Percentiles rank a stretch among this genome's conserved stretches.
Conservation (phyloP, 1,140 invertebrate species). For the Saxidomus purpurata region DNA sequence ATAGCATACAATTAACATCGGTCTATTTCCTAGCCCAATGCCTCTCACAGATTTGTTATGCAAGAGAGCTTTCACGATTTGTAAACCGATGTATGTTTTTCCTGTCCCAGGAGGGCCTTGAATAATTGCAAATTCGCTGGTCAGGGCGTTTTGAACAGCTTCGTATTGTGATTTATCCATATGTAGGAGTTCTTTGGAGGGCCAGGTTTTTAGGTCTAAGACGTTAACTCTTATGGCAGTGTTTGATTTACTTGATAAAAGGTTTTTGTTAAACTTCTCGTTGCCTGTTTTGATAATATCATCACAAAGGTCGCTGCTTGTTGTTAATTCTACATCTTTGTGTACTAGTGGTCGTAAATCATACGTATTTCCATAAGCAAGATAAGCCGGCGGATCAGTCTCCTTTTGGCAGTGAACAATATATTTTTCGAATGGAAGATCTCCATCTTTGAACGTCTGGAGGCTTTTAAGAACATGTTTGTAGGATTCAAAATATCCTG, state of each 20-base stretch:
- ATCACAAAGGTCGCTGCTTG: too few species aligned
- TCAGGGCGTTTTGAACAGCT: conserved; percentile 86
- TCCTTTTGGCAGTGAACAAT: conserved; percentile 74
- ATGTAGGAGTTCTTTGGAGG: conserved; percentile 72
- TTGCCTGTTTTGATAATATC: too few species aligned
- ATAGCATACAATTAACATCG: conserved; percentile 93
- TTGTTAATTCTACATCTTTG: too few species aligned
- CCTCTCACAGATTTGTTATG: conserved; percentile 76
- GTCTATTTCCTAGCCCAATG: conserved; percentile 72
- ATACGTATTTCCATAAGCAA: conserved; percentile 56
- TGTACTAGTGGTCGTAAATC: conserved; percentile 42
- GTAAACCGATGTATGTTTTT: conserved; percentile 84
- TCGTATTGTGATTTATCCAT: conserved; percentile 86
- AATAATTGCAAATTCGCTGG: conserved; percentile 89
- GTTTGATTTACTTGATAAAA: background rate
- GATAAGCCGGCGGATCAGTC: conserved; percentile 75
- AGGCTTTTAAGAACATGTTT: conserved; percentile 86
- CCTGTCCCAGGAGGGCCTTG: conserved; percentile 88
- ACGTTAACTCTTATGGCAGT: background rate
- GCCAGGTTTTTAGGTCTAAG: conserved; percentile 69
- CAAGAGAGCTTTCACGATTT: conserved; percentile 84
- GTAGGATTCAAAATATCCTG: conserved; percentile 87
- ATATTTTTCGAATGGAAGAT: conserved; percentile 84
- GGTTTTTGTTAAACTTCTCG: too few species aligned
- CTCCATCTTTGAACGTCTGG: conserved; percentile 76